phyloP scores from a whole-genome alignment of 1,140 invertebrate genomes.

The Scaptomyza hsui region DNA sequence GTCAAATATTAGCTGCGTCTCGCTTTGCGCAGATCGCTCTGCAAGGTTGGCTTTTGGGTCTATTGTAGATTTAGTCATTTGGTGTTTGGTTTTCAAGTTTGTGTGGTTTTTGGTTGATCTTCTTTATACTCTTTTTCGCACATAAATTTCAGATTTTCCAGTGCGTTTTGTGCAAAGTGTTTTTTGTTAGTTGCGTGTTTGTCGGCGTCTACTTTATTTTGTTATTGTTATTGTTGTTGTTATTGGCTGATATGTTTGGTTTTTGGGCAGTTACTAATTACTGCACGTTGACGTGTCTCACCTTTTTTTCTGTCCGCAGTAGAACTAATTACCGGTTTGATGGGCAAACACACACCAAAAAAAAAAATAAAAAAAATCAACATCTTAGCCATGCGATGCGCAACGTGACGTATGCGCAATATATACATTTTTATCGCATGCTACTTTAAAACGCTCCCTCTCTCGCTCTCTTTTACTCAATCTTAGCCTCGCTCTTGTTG shows the following conservation, averaged over 20 bases:
- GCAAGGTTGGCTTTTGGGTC: conserved; percentile 23
- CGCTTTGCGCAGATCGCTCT: conserved; percentile 9
- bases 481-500: background rate
- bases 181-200: conserved; percentile 46
- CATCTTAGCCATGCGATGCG: conserved; percentile 2
- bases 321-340: conserved; percentile 56
- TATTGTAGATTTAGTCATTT: conserved; percentile 13
- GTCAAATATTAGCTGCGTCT: conserved; percentile 33
- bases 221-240: conserved; percentile 9
- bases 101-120: conserved; percentile 7
- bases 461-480: conserved; percentile 6
- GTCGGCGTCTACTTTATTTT: background rate
- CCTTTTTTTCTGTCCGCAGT: conserved; percentile 44
- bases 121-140: conserved; percentile 26
- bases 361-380: background rate
- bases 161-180: conserved; percentile 43
- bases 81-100: conserved; percentile 35
- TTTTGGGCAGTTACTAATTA: conserved; percentile 52
- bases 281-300: conserved; percentile 21
- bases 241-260: conserved; percentile 6
- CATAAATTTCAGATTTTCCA: conserved; percentile 46
- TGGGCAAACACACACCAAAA: conserved; percentile 29
- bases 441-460: conserved; percentile 33
- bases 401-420: conserved; percentile 61
- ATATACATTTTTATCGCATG: conserved; percentile 61